Base-by-base conservation (phyloP, 2,888 invertebrate species). In the Melipona bicolor region DNA sequence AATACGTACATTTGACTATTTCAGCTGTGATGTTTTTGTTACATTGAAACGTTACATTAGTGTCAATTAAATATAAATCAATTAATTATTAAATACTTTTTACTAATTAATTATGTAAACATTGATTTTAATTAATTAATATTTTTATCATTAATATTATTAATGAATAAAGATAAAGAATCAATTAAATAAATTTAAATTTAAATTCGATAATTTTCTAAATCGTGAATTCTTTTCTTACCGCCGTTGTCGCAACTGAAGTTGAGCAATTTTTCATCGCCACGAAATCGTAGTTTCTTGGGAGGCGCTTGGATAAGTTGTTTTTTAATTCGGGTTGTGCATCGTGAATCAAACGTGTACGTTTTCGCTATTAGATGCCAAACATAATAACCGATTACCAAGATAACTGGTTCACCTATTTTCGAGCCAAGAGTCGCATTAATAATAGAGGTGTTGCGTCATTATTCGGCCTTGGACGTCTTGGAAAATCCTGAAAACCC, bases 311-410 rank as follows among this genome's bases (percentile, higher is more conserved):
- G 24, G 24, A 24, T 17, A 61, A 32, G 19, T 43, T 43, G 19
- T 32, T 4, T 13, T 64, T 32, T 2, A 24, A 61, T 27, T 19
- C 9, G 9, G 6, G 59, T 4, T 15, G 50, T 75, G 85, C 85
- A 87, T 90, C 89, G 85, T 85, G 88, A 88, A 86, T 87, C 85
- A 87, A 87, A 88, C 85, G 87, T 79, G 74, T 59, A 36, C 65
- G 76, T 88, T 88, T 88, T 87, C 83, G 87, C 89, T 83, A 87
- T 90, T 87, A 91, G 85, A 92, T 91, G 92, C 91, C 92, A 92
- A 93, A 91, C 91, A 92, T 93, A 93, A 93, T 93, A 93, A 93
- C 91, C 91, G 91, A 93, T 93, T 91, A 92, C 92, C 87, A 89
- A 93, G 93, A 93, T 93, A 93, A 93, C 92, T 91, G 90, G 90